Percentiles rank a stretch among this genome's conserved stretches.
Conservation (phyloP, 2,113 vertebrate genomes). For the Erinaceus europaeus region DNA sequence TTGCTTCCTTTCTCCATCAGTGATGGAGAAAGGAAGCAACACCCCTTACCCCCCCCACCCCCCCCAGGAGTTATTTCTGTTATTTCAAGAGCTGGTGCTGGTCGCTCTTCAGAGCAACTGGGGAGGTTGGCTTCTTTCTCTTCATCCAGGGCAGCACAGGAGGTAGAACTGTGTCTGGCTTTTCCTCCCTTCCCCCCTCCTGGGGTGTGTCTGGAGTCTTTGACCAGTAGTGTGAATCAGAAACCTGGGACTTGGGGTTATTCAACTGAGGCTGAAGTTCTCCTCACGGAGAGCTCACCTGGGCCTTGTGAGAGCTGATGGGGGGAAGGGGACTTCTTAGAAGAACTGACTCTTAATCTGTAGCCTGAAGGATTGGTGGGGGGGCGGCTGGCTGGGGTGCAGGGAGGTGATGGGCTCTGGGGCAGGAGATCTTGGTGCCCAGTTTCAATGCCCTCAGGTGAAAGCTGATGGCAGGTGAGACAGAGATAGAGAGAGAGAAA, state of each 20-base stretch:
- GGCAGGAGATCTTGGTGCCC: too few relatives aligned
- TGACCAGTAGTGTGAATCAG: background rate
- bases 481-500: background rate
- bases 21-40: too few relatives aligned
- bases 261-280: too few relatives aligned
- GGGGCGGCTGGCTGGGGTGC: too few relatives aligned
- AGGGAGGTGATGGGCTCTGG: too few relatives aligned
- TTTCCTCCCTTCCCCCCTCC: background rate
- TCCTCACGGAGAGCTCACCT: too few relatives aligned
- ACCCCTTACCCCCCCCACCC: background rate
- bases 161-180: too few relatives aligned
- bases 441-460: too few relatives aligned
- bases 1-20: background rate
- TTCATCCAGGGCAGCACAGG: accelerated
- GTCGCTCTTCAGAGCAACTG: background rate
- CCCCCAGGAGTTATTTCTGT: background rate
- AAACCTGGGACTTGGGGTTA: background rate
- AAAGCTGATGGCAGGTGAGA: accelerated
- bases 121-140: background rate
- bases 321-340: background rate
- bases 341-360: background rate
- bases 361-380: background rate
- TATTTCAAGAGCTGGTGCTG: too few relatives aligned
- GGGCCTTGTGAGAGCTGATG: background rate
- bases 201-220: background rate